These are phyloP conservation scores for Henricia sp. DNA, from an alignment of 53 echinoderm and acorn worm genomes.

Conservation along the genomic window DNA sequence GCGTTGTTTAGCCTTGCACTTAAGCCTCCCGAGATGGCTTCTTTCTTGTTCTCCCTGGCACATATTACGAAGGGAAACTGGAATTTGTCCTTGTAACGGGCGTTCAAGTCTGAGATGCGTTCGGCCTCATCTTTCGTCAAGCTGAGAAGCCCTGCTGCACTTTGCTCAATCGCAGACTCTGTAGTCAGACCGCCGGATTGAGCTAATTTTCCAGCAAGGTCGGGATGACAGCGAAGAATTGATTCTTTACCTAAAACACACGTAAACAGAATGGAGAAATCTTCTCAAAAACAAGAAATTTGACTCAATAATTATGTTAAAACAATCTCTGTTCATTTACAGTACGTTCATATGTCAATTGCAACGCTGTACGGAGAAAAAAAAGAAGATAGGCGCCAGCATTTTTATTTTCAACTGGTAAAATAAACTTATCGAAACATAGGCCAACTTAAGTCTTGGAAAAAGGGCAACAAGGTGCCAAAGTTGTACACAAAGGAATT, in stretches of 20 bases:
- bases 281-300: too few species aligned
- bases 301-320: too few species aligned
- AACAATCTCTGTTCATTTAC: too few species aligned
- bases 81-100: slow-evolving; percentile 68
- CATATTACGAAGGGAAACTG: slow-evolving; percentile 74
- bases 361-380: too few species aligned
- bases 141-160: slow-evolving; percentile 25
- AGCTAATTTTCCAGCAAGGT: slow-evolving; percentile 64
- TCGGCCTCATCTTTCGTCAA: slow-evolving; percentile 47
- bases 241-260: slow-evolving; percentile 77
- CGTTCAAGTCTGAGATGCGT: slow-evolving; percentile 48
- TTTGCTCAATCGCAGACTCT: slow-evolving; percentile 57
- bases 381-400: too few species aligned
- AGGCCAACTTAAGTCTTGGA: too few species aligned
- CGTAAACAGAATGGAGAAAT: too few species aligned
- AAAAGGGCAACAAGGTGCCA: too few species aligned
- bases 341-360: too few species aligned
- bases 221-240: slow-evolving; percentile 71
- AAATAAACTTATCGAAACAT: too few species aligned
- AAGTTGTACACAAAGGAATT: too few species aligned
- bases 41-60: slow-evolving; percentile 65
- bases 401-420: too few species aligned
- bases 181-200: slow-evolving; percentile 17
- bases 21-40: slow-evolving; percentile 51
- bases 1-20: slow-evolving; percentile 46